Evolutionary conservation across 2,888 invertebrate genomes (phyloP).

Genomic region (Caenorhabditis panamensis): DNA sequence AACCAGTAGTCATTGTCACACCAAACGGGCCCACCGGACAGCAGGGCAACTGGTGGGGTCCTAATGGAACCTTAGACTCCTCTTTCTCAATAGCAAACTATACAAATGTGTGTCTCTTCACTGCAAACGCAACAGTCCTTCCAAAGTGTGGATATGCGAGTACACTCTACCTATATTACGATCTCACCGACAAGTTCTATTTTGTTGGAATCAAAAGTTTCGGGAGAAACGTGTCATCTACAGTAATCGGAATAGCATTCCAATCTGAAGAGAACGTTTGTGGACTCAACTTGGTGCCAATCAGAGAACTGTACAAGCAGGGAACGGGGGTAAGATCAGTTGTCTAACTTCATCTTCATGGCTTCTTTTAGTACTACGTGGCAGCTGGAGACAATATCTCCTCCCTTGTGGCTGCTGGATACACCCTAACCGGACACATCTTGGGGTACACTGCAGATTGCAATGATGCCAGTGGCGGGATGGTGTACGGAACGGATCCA

Average conservation of each 20-base stretch:
- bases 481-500: constrained; percentile 15
- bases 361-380: constrained; percentile 18
- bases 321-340: constrained; percentile 17
- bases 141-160: constrained; percentile 32
- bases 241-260: constrained; percentile 25
- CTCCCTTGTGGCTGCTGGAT: constrained; percentile 8
- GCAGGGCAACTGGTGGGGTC: constrained; percentile 22
- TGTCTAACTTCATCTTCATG: background rate
- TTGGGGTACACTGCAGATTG: constrained; percentile 27
- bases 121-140: constrained; percentile 3
- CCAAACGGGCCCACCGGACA: background rate
- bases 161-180: constrained; percentile 21
- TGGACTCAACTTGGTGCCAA: constrained; percentile 36
- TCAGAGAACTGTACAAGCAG: constrained; percentile 32
- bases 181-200: constrained; percentile 15
- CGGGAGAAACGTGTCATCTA: constrained; percentile 28
- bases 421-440: constrained; percentile 24
- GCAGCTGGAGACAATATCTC: constrained; percentile 27
- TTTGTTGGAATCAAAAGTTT: constrained; percentile 31
- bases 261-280: constrained; percentile 18
- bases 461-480: constrained; percentile 6
- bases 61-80: background rate
- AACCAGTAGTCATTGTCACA: constrained; percentile 9
- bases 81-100: background rate
- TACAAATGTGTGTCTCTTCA: constrained; percentile 24